Percentiles rank a stretch among this genome's conserved stretches.
These are phyloP conservation scores for Pterocles orientalis DNA, from an alignment of 2,113 vertebrate species.

Conservation along the genomic window DNA sequence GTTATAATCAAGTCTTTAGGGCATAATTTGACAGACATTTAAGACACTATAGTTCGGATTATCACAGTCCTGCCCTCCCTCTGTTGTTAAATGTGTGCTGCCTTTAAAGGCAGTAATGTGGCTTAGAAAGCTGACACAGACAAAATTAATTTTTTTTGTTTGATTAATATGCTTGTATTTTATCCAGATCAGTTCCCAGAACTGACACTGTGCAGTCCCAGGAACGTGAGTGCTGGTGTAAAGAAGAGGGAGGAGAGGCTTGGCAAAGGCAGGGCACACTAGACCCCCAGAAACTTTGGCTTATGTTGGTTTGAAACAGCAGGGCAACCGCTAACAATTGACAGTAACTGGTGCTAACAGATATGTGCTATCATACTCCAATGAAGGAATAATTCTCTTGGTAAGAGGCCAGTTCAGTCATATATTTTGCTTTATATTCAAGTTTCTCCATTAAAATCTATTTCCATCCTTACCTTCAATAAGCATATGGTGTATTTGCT, in stretches of 20 bases:
- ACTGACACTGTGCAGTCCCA: neutral
- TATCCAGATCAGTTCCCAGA: neutral
- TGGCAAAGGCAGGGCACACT: neutral
- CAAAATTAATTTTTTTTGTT: neutral
- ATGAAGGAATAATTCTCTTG: neutral
- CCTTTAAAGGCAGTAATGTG: neutral
- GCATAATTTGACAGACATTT: neutral
- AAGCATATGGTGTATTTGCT: neutral
- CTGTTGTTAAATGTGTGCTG: neutral
- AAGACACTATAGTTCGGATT: neutral
- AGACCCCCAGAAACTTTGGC: neutral
- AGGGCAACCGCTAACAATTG: neutral
- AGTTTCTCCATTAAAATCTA: neutral
- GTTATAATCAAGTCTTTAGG: accelerated
- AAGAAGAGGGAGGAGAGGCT: neutral
- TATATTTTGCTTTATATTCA: neutral
- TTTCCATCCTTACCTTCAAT: neutral
- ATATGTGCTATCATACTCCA: neutral
- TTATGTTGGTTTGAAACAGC: neutral
- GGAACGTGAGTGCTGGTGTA: neutral
- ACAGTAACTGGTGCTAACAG: neutral
- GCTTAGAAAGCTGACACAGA: neutral
- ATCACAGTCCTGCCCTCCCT: neutral
- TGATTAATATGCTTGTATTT: neutral
- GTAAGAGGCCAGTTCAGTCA: neutral